A percentile compares a stretch with the other conserved stretches of the same genome.
Conservation (phyloP, 2,113 vertebrate genomes). For the Mesembrinibis cayennensis region DNA sequence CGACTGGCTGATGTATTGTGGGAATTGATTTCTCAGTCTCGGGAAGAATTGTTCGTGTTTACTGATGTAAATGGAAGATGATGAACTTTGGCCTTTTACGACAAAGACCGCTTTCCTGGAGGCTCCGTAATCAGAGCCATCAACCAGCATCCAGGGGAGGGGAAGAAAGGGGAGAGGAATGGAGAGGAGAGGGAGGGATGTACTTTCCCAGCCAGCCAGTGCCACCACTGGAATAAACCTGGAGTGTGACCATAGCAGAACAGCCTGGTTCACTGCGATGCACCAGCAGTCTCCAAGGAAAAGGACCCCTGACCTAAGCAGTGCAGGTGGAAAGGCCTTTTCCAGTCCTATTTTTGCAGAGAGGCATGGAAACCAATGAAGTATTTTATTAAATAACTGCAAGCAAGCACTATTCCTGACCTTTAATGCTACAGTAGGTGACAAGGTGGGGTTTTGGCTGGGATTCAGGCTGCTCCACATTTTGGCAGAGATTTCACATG, state of each 20-base stretch:
- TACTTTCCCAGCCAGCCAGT: neutral
- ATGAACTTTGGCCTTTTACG: constrained; percentile 59
- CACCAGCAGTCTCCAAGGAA: neutral
- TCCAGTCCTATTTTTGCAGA: neutral
- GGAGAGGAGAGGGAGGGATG: neutral
- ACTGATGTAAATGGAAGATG: constrained; percentile 52
- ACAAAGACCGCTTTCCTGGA: constrained; percentile 39
- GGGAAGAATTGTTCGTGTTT: constrained; percentile 19
- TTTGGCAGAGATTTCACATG: neutral
- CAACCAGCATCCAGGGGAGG: neutral
- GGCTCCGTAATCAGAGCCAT: neutral
- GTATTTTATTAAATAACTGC: constrained; percentile 15
- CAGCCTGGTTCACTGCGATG: neutral
- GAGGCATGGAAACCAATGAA: neutral
- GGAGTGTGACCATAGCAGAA: neutral
- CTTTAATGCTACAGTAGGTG: neutral
- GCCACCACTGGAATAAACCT: neutral
- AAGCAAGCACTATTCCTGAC: neutral
- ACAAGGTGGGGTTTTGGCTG: neutral
- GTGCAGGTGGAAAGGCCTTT: neutral
- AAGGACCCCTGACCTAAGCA: neutral
- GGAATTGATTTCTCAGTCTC: constrained; percentile 53
- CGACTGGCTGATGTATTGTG: constrained; percentile 16
- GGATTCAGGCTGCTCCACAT: neutral
- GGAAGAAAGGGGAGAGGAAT: neutral